Evolutionary conservation across 2,888 invertebrate species (phyloP), one percentile per base, ranked within the genome.

Genomic region (Cephalotes varians): DNA sequence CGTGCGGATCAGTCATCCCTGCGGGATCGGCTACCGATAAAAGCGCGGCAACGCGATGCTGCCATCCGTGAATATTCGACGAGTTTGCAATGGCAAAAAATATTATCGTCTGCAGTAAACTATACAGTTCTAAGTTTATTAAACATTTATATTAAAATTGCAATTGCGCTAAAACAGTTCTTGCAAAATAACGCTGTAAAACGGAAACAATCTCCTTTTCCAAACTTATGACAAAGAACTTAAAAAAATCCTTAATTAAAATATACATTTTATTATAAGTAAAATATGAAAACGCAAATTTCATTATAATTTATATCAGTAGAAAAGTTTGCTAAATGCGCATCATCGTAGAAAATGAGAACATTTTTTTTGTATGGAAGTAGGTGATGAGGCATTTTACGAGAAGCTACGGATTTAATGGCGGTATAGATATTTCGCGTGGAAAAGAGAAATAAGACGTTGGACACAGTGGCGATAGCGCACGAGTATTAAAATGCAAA

Each of bases 401-500:
- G 25, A 7, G 15, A 10, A 47, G 60, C 12, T 58, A 21, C 47
- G 7, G 34, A 74, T 65, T 65, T 58, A 69, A 79, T 69, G 34
- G 15, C 15, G 37, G 28, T 49, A 44, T 76, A 65, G 67, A 18
- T n/a, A 47, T 31, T 31, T 31, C 44, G 31, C 81, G 81, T 54
- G 51, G 67, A 87, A 64, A 74, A 65, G 62, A 76, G 82, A 80
- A 31, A 62, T 65, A 76, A 87, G 71, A 79, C 72, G 51, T 21
- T 25, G 25, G 31, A 21, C 73, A 47, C 40, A 15, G 15, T 18
- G 12, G 58, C 84, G 77, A 72, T 49, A 72, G 62, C 49, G 79
- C 82, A 81, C 62, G 60, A 67, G 62, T 83, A 83, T 87, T 87
- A 87, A 76, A 65, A 87, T 85, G 87, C 79, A 79, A 87, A 87